Evolutionary conservation across 2,888 invertebrate species (phyloP).

Genomic region (Alitta virens): DNA sequence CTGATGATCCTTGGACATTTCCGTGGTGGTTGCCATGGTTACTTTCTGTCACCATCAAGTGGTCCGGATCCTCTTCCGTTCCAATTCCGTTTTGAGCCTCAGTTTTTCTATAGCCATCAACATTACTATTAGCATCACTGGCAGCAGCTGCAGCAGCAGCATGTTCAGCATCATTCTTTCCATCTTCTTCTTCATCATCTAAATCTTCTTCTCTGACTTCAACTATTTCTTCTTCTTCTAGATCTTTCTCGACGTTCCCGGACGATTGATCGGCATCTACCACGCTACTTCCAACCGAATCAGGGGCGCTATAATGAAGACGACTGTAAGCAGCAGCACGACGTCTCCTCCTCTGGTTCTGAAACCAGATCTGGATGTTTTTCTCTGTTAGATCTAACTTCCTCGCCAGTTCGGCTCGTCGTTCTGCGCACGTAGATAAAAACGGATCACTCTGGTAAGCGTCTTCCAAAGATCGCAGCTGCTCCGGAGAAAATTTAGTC

Average conservation of each 20-base stretch:
- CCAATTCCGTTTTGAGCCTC: no score
- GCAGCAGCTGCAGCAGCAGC: no score
- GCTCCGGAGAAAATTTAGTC: conserved; percentile 15
- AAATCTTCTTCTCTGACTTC: neutral
- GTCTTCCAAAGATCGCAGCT: conserved; percentile 6
- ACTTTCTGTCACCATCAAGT: no score
- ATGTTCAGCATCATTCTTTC: neutral
- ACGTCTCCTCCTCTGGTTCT: conserved; percentile 13
- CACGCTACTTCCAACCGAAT: neutral
- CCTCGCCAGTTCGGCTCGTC: conserved; percentile 10
- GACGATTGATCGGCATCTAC: neutral
- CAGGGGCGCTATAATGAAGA: conserved; percentile 4
- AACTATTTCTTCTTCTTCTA: conserved; percentile 1
- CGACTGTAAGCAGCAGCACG: conserved; percentile 15
- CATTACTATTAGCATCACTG: no score
- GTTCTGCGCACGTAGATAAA: conserved; percentile 12
- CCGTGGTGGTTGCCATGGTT: no score
- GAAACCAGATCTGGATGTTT: conserved; percentile 18
- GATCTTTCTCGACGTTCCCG: neutral
- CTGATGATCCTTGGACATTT: no score
- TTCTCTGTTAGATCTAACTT: conserved; percentile 12
- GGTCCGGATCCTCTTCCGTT: no score
- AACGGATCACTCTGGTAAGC: conserved; percentile 14
- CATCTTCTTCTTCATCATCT: neutral
- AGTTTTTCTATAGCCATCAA: no score